Evolutionary conservation across 2,113 vertebrate genomes (phyloP).

Genomic region (Pedionomus torquatus): DNA sequence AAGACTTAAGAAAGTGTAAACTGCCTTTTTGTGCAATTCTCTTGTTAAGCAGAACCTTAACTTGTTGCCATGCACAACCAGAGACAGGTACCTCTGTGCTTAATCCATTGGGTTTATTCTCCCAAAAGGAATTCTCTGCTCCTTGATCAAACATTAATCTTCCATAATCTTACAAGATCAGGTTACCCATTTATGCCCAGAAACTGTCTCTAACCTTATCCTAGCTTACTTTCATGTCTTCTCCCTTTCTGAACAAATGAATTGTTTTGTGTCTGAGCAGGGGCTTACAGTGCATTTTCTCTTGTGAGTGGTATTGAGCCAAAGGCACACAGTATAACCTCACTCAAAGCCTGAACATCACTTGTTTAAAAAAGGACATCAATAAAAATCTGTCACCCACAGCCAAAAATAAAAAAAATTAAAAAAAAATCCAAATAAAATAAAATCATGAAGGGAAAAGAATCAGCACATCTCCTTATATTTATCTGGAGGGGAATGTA

Average conservation of each 20-base stretch:
- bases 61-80: conserved; percentile 19
- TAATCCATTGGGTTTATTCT: conserved; percentile 69
- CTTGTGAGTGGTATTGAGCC: conserved; percentile 55
- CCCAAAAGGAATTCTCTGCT: conserved; percentile 59
- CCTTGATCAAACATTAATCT: conserved; percentile 75
- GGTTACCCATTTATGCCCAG: conserved; percentile 74
- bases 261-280: conserved; percentile 72
- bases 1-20: conserved; percentile 34
- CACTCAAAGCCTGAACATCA: conserved; percentile 18
- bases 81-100: conserved; percentile 25
- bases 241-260: conserved; percentile 50
- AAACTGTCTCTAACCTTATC: conserved; percentile 69
- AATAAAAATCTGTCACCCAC: conserved; percentile 1
- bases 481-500: conserved; percentile 1
- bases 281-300: conserved; percentile 60
- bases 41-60: conserved; percentile 44
- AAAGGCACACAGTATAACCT: conserved; percentile 7
- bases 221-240: conserved; percentile 63
- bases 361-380: conserved; percentile 1
- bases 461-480: neutral
- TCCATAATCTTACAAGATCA: conserved; percentile 74
- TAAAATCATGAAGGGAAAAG: neutral
- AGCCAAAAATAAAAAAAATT: neutral
- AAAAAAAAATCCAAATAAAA: neutral
- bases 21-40: conserved; percentile 42